These are phyloP conservation scores for Philhelius pedissequus DNA, from an alignment of 2,888 invertebrate species.

Conservation along the genomic window DNA sequence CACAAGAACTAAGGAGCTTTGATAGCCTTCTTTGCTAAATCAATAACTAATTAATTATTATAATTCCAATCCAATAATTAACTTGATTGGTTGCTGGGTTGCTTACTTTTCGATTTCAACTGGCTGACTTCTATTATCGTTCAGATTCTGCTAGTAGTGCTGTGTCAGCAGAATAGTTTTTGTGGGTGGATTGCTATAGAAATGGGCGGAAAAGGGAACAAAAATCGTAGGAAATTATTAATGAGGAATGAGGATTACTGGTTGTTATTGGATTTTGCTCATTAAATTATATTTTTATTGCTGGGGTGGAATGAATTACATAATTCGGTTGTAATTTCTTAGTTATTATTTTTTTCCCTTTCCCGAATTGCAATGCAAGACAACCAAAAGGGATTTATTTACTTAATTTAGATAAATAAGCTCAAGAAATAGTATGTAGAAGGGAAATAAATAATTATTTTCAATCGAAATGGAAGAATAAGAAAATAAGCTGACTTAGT, in stretches of 20 bases:
- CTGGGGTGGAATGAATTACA: not conserved
- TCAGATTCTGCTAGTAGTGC: not conserved
- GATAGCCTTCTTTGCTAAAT: slow-evolving; percentile 14
- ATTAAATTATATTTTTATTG: slow-evolving; percentile 39
- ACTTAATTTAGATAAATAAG: not conserved
- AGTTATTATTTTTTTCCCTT: not conserved
- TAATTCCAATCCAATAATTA: slow-evolving; percentile 66
- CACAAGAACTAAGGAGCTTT: not conserved
- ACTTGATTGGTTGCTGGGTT: slow-evolving; percentile 53
- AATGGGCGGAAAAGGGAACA: not conserved
- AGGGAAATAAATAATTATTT: not conserved
- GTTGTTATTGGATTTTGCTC: slow-evolving; percentile 51
- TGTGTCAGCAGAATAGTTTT: slow-evolving; percentile 58
- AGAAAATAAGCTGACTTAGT: not conserved
- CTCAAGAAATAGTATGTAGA: not conserved
- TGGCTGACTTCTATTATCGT: not conserved
- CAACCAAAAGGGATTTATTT: not conserved
- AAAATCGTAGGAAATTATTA: slow-evolving; percentile 33
- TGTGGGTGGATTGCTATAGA: not conserved
- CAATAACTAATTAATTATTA: slow-evolving; percentile 64
- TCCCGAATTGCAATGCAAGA: not conserved
- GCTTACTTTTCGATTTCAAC: not conserved
- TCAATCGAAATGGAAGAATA: not conserved
- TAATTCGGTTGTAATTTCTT: slow-evolving; percentile 6
- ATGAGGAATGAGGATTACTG: slow-evolving; percentile 61